Evolutionary conservation across 2,888 invertebrate species (phyloP), one percentile per base, ranked within the genome.

Genomic region (Melipona beecheii): DNA sequence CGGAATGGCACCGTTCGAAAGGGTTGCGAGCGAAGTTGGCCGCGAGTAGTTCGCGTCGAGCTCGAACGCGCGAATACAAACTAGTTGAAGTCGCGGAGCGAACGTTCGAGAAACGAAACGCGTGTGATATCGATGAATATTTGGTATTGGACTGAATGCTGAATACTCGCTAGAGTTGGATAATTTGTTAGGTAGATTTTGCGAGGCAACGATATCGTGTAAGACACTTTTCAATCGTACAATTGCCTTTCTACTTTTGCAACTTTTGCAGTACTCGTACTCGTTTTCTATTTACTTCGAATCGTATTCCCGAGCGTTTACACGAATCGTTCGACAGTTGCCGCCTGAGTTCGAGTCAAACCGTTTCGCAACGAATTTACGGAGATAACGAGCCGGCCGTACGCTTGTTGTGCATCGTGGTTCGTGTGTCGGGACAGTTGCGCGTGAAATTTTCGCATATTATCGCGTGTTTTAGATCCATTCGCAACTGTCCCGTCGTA

Each of bases 11-110:
- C 17, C 6, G 54, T 11, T 54, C 24, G 50, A 83, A 82, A 81
- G 75, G 75, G 81, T 75, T 71, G 60, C 66, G 65, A 54, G 50
- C n/a, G 70, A 72, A 71, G 66, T 71, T 75, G 49, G 70, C 65
- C 69, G 81, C 60, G 70, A 56, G 60, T 58, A 60, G 52, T n/a
- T 49, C 17, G 24, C 43, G 4, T 62, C 21, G 24, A n/a, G 56
- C 9, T 19, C n/a, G 31, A 4, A 21, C 5, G 24, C 21, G 24
- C 50, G 49, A 68, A 11, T 24, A 5, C 24, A 27, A 4, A 4
- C 0, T 50, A 50, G 11, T 1, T 49, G n/a, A 27, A 58, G 27
- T n/a, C 31, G 62, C 69, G 27, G 27, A 27, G n/a, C 17, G 27
- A 82, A 64, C 68, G 75, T 76, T 69, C 75, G 62, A 73, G 68